Conservation (phyloP, 2,888 invertebrate genomes). For the Sepiola atlantica region DNA sequence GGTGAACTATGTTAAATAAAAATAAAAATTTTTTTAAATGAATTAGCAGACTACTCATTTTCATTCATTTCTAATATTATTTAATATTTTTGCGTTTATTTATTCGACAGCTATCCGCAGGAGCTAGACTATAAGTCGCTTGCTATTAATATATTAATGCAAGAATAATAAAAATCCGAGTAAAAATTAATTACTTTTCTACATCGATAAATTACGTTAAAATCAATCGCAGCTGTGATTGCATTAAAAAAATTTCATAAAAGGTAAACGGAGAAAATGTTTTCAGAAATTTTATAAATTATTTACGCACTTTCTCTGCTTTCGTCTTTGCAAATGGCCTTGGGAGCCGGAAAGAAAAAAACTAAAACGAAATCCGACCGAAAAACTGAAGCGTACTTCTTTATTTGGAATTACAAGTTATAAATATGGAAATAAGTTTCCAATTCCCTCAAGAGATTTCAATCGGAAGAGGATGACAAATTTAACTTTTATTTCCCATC, state of each 20-base stretch:
- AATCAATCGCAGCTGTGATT: too few relatives aligned
- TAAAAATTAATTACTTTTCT: too few relatives aligned
- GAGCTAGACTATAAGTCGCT: too few relatives aligned
- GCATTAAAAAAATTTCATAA: not conserved
- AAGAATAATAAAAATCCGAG: too few relatives aligned
- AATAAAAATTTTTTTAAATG: too few relatives aligned
- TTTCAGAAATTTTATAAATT: not conserved
- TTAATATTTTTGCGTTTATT: too few relatives aligned
- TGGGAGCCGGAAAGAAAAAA: not conserved
- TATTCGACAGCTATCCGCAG: too few relatives aligned
- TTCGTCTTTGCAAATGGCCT: not conserved
- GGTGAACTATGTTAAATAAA: too few relatives aligned
- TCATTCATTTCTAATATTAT: too few relatives aligned
- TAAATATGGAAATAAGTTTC: slow-evolving; percentile 32
- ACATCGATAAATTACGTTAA: too few relatives aligned
- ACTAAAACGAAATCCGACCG: not conserved
- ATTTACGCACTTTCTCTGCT: not conserved
- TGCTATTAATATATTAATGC: too few relatives aligned
- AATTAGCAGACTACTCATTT: too few relatives aligned
- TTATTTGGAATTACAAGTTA: not conserved
- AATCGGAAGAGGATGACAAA: not conserved
- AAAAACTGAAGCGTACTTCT: not conserved
- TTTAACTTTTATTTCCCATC: not conserved
- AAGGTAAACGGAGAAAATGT: not conserved
- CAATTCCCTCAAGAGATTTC: not conserved